Evolutionary conservation across 2,113 vertebrate genomes (phyloP), one percentile per base, ranked within the genome.

Genomic region (Nansenia antarctica): DNA sequence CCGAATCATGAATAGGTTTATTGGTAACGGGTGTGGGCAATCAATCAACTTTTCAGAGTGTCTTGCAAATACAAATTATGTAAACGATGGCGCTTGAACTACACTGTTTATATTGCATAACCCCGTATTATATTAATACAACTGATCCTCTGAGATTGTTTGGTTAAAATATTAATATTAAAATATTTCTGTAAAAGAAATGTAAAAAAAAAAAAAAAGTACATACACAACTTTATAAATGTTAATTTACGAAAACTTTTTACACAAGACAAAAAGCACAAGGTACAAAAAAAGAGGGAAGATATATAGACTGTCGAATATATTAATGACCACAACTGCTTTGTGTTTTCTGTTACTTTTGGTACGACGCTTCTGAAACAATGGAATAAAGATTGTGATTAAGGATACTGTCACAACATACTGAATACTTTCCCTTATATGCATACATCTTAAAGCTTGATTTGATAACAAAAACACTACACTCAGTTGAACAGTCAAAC

Each of bases 181-280:
- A n/a, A n/a, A n/a, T n/a, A n/a, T n/a, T n/a, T n/a, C n/a, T n/a
- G n/a, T n/a, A n/a, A n/a, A n/a, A n/a, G n/a, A n/a, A n/a, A n/a
- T n/a, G n/a, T n/a, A n/a, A n/a, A n/a, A n/a, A 69, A 77, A 78
- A 64, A 75, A 60, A 53, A 47, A 12, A 55, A 55, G 12, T 55
- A 27, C 1, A 30, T 65, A 59, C 29, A 42, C 32, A 9, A 69
- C 42, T 74, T 76, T 31, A 59, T 53, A 66, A 30, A 49, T 73
- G 76, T 86, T 88, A 77, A 89, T 85, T 89, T 89, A 87, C 71
- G 78, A 61, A 83, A 68, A 66, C 66, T 67, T 68, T 47, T 62
- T 69, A 82, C 69, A 83, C 12, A 64, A 65, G 26, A 81, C 70
- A 59, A 32, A 68, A 37, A 6, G 35, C 30, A 83, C 78, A 84